phyloP scores from a whole-genome alignment of 1,140 invertebrate species.

The Aphis gossypii region DNA sequence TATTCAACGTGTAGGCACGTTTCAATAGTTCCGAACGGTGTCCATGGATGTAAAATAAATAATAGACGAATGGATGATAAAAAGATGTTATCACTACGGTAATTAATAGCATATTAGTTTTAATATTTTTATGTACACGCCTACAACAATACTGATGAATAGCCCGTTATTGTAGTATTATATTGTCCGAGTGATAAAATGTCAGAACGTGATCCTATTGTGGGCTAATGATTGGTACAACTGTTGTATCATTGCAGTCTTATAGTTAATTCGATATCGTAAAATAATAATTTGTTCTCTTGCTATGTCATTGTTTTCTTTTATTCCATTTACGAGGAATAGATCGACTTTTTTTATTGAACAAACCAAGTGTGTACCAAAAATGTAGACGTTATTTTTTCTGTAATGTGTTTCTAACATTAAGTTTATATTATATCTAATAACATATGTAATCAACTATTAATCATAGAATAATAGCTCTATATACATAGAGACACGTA shows the following conservation, averaged over 20 bases:
- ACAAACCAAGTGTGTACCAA: not conserved
- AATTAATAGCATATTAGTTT: not conserved
- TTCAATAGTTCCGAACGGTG: not conserved
- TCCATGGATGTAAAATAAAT: not conserved
- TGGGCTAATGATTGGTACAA: not conserved
- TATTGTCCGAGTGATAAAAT: not conserved
- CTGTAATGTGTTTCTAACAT: not conserved
- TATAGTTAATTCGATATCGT: not conserved
- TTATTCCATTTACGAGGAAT: not conserved
- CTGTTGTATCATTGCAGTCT: not conserved
- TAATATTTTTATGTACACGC: not conserved
- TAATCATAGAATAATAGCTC: not conserved
- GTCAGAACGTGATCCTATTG: conserved; percentile 35
- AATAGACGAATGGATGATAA: not conserved
- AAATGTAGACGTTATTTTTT: not conserved
- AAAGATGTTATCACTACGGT: not conserved
- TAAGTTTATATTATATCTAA: not conserved
- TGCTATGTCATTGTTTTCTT: conserved; percentile 38
- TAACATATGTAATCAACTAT: not conserved
- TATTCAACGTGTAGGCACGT: not conserved
- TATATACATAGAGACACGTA: not conserved
- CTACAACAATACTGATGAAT: not conserved
- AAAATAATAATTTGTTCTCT: conserved; percentile 17
- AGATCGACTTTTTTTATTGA: not conserved
- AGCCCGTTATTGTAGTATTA: not conserved